A percentile compares a stretch with the other conserved stretches of the same genome.
phyloP scores from a whole-genome alignment of 2,888 invertebrate genomes.

The Apoda limacodes region DNA sequence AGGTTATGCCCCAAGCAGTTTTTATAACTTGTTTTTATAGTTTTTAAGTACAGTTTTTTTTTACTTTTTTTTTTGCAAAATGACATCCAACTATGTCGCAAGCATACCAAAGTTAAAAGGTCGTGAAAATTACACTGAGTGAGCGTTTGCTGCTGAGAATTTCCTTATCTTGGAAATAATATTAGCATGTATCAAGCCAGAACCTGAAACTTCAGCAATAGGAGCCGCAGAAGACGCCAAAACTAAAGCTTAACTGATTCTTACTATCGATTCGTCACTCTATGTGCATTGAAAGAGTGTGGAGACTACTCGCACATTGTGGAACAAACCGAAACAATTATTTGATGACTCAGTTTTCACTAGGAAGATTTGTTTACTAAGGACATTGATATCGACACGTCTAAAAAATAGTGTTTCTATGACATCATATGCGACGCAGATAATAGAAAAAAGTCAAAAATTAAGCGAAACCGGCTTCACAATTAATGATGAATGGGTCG shows the following conservation, averaged over 20 bases:
- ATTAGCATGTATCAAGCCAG: conserved; percentile 1
- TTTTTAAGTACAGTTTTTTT: too few species aligned
- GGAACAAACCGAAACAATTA: not conserved
- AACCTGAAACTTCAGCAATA: conserved; percentile 2
- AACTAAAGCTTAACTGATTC: not conserved
- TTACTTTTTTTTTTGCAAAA: too few species aligned
- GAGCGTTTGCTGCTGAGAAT: conserved; percentile 20
- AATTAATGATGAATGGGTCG: conserved; percentile 17
- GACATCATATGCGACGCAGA: conserved; percentile 3
- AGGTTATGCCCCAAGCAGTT: too few species aligned
- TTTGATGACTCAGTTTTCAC: conserved; percentile 1
- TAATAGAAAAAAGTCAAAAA: conserved; percentile 14
- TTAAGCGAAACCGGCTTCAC: conserved; percentile 15
- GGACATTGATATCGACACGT: not conserved
- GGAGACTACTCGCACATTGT: not conserved
- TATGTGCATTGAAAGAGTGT: not conserved
- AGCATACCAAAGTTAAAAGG: conserved; percentile 18
- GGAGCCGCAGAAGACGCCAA: conserved; percentile 1
- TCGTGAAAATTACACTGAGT: conserved; percentile 19
- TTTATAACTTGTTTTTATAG: too few species aligned
- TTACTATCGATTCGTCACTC: not conserved
- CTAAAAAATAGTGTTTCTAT: not conserved
- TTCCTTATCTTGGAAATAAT: conserved; percentile 15
- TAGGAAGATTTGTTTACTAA: not conserved
- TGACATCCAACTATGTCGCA: conserved; percentile 7